phyloP scores from a whole-genome alignment of 2,888 invertebrate genomes.

The Heliconius erato region DNA sequence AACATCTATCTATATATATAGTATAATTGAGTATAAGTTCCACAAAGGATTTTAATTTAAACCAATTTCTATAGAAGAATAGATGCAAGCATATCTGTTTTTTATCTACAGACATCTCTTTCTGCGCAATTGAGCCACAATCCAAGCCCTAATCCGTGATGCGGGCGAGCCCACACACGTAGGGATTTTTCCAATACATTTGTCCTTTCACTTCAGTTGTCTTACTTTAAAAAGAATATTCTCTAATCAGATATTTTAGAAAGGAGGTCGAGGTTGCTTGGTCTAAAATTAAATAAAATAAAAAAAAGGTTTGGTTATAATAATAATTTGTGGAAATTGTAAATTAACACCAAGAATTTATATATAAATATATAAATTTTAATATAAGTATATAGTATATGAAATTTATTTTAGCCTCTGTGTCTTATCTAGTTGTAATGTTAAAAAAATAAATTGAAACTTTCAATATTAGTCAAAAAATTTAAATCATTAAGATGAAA shows the following conservation, averaged over 20 bases:
- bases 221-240: constrained; percentile 33
- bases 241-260: constrained; percentile 27
- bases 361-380: no score
- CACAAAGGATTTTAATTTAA: not conserved
- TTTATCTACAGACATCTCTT: constrained; percentile 49
- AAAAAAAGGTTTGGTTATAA: no score
- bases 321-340: no score
- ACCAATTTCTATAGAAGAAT: constrained; percentile 9
- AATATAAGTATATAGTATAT: no score
- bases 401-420: no score
- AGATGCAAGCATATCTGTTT: constrained; percentile 18
- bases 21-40: not conserved
- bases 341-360: no score
- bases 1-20: not conserved
- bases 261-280: not conserved
- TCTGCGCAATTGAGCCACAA: constrained; percentile 55
- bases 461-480: no score
- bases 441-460: no score
- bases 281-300: not conserved
- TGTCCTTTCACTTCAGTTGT: constrained; percentile 67
- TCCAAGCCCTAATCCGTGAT: constrained; percentile 63
- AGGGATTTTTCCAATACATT: constrained; percentile 79
- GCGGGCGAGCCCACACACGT: constrained; percentile 70
- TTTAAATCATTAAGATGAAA: no score
- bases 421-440: no score